Evolutionary conservation across 2,113 vertebrate species (phyloP), one percentile per base, ranked within the genome.

Genomic region (Taxidea taxus): DNA sequence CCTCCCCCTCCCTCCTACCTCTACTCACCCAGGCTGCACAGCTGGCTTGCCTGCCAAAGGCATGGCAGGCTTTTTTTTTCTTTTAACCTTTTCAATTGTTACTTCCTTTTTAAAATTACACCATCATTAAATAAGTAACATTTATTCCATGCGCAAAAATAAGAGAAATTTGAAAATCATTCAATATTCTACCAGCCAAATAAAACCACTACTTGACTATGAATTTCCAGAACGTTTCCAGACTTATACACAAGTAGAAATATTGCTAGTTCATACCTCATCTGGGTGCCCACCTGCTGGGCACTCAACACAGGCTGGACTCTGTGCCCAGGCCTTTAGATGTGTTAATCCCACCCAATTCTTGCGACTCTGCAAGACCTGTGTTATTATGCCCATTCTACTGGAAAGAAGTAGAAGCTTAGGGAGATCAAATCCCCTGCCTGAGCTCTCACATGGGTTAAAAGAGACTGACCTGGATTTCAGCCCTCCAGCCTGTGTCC

Each of bases 81-180:
- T 82, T 91, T 74, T 23, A 86, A 84, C 1, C 68, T 91, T 97
- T 93, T 75, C 75, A 87, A 60, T 56, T 81, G 34, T 85, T 95
- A 66, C 25, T 85, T 92, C 34, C 31, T 56, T 75, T 62, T 13
- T 37, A 51, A 78, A 90, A 90, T 29, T 20, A 47, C 2, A 66
- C 14, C 27, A 81, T 93, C 60, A 70, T 70, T 72, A 84, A 34
- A 21, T 90, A 90, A 95, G 58, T 68, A 80, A n/a, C n/a, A 86
- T 29, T 37, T 80, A 78, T 96, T 68, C 20, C 9, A 77, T 87
- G 16, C 37, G 94, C 47, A 83, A 86, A 94, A 96, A n/a, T 31
- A 58, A 88, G 39, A 78, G 91, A 95, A 86, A 27, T 31, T 7
- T 87, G 31, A 95, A 89, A 95, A 90, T 58, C 62, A 86, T 31